phyloP scores from a whole-genome alignment of 2,888 invertebrate genomes.

The Sylvicola cinctus region DNA sequence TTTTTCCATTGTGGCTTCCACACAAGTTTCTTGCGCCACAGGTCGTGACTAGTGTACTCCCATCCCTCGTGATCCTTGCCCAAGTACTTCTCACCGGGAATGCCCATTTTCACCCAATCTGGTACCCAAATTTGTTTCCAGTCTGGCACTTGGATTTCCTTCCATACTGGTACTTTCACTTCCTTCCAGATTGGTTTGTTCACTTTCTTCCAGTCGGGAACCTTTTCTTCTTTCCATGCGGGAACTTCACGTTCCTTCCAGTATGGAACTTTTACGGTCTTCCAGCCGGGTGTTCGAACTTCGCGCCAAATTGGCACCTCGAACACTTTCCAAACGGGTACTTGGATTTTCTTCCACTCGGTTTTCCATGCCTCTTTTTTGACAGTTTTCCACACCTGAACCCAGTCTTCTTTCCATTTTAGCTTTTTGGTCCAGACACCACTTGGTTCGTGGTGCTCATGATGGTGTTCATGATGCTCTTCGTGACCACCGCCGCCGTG shows the following conservation, averaged over 20 bases:
- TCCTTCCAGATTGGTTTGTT: constrained; percentile 57
- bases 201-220: constrained; percentile 6
- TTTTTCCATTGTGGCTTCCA: constrained; percentile 53
- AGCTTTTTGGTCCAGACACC: constrained; percentile 68
- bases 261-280: constrained; percentile 26
- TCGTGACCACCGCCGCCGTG: constrained; percentile 1
- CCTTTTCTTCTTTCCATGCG: constrained; percentile 36
- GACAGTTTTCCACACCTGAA: constrained; percentile 44
- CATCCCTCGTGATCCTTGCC: constrained; percentile 43
- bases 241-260: constrained; percentile 51
- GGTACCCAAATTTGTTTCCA: constrained; percentile 36
- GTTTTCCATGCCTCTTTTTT: constrained; percentile 55
- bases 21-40: constrained; percentile 46
- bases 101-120: constrained; percentile 17
- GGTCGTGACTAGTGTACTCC: constrained; percentile 44
- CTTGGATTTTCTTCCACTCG: constrained; percentile 54
- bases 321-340: constrained; percentile 58
- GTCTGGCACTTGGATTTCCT: constrained; percentile 33
- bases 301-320: constrained; percentile 58
- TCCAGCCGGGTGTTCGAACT: constrained; percentile 46
- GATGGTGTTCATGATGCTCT: constrained; percentile 3
- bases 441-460: constrained; percentile 23
- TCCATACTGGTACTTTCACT: constrained; percentile 40
- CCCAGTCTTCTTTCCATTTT: constrained; percentile 65
- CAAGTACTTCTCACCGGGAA: constrained; percentile 39